Conservation (phyloP, 2,888 invertebrate genomes). For the Tiliacea citrago region DNA sequence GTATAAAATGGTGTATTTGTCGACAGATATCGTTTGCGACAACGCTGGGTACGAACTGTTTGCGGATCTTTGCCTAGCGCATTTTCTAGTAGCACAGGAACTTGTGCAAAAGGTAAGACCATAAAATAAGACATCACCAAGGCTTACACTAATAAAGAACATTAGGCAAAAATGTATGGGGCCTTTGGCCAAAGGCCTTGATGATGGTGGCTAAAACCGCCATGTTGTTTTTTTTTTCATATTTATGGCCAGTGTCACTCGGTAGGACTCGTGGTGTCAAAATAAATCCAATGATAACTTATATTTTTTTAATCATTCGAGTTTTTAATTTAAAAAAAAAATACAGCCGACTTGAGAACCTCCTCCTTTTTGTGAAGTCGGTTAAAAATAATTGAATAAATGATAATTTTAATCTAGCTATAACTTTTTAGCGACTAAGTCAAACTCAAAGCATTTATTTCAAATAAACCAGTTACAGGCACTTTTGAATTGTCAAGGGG, state of each 20-base stretch:
- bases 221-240: neutral
- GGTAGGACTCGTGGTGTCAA: no score
- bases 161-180: neutral
- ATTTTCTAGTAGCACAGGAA: slow-evolving; percentile 92
- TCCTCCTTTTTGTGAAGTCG: no score
- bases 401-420: no score
- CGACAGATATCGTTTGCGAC: slow-evolving; percentile 95
- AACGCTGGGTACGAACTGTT: slow-evolving; percentile 98
- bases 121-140: neutral
- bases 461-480: no score
- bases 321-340: no score
- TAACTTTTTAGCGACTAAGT: no score
- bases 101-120: slow-evolving; percentile 82
- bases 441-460: no score
- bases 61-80: slow-evolving; percentile 96
- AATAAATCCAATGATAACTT: neutral
- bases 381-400: no score
- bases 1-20: slow-evolving; percentile 26
- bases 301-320: no score
- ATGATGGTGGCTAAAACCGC: neutral
- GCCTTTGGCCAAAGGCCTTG: no score
- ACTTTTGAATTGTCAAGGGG: no score
- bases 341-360: no score
- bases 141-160: neutral
- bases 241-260: neutral